phyloP scores from a whole-genome alignment of 2,888 invertebrate genomes.

The Eupithecia centaureata region DNA sequence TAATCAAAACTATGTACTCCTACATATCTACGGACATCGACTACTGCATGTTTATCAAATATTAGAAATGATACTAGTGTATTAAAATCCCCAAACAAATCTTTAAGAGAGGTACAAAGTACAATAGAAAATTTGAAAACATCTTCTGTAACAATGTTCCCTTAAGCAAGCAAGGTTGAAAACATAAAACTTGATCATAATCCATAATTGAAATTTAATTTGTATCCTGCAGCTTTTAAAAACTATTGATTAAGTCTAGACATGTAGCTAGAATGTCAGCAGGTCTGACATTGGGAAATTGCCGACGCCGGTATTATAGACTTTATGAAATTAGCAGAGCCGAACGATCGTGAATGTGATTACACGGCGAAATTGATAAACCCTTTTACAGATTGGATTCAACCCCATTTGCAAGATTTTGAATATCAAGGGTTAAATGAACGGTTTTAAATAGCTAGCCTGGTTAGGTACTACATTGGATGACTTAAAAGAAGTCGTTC shows the following conservation, averaged over 20 bases:
- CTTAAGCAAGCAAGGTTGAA: conserved; percentile 10
- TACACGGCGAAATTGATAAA: conserved; percentile 23
- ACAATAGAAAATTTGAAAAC: conserved; percentile 27
- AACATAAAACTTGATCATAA: conserved; percentile 23
- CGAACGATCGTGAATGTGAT: conserved; percentile 40
- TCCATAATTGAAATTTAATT: conserved; percentile 17
- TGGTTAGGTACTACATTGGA: neutral
- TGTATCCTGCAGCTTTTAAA: conserved; percentile 17
- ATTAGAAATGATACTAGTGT: neutral
- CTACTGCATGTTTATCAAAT: neutral
- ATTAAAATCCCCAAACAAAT: conserved; percentile 8
- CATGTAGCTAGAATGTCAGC: conserved; percentile 16
- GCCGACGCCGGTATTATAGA: conserved; percentile 47
- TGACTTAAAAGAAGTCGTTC: neutral
- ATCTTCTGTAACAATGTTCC: conserved; percentile 25
- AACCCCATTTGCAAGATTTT: conserved; percentile 14
- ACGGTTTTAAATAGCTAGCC: neutral
- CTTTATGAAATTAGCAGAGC: conserved; percentile 47
- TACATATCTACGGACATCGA: neutral
- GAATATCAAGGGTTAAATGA: conserved; percentile 12
- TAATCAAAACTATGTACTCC: neutral
- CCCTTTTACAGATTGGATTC: conserved; percentile 8
- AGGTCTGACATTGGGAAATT: conserved; percentile 46
- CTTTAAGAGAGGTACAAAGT: conserved; percentile 16
- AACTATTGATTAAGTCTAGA: conserved; percentile 25